Base-by-base conservation (phyloP, 2,113 vertebrate genomes). In the Catharus bicknelli region DNA sequence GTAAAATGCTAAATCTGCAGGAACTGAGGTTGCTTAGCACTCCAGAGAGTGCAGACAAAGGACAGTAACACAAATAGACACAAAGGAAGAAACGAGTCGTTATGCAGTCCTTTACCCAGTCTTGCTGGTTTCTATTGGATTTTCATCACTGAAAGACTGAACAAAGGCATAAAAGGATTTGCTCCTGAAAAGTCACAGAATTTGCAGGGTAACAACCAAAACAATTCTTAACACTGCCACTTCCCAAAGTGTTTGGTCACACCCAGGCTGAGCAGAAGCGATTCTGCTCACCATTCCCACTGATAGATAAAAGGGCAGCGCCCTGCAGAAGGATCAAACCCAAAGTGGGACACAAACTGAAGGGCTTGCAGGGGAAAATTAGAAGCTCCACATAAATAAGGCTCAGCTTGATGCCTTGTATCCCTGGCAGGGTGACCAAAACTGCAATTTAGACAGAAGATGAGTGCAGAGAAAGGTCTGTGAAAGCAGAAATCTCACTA, bases 261-360 rank as follows among this genome's bases (percentile, higher is more conserved):
- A 16, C 11, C 11, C 22, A 64, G 63, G 9, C 23, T 42, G 8
- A 83, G 58, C 45, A 83, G 42, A 68, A 80, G 50, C 11, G 1
- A n/a, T 50, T 55, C 54, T 91, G 54, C 29, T 83, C 38, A 32
- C 40, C 80, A 27, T 76, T 11, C 20, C 15, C 11, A 1, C 38
- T 22, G 29, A 67, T 4, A 36, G 16, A 45, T 2, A 79, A 70
- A 78, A 72, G n/a, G 62, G 38, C 29, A 80, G 38, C 0, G 0
- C 11, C 38, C 68, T 72, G 54, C 36, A 38, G 11, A 40, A 19
- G 45, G 32, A 77, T 45, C 63, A 64, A 66, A 61, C 19, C 27
- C 40, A 34, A 48, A 83, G 72, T 8, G 66, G 59, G 63, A 40
- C 30, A 34, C 1, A 3, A 7, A 20, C 45, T 73, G 58, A 67